Percentiles rank a stretch among this genome's conserved stretches.
Conservation (phyloP, 2,113 vertebrate genomes). For the Psilopsiagon aurifrons region DNA sequence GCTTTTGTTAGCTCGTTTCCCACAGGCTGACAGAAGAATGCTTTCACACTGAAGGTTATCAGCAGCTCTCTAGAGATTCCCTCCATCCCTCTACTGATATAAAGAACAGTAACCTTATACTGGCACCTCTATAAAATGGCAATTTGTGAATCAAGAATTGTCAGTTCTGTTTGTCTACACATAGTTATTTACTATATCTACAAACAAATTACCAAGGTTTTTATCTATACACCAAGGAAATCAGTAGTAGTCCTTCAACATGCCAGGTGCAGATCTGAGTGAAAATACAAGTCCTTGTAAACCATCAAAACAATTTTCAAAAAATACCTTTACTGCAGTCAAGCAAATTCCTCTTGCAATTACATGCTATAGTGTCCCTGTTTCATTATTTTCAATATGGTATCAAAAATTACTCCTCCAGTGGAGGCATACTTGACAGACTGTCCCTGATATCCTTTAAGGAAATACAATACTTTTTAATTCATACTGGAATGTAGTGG, state of each 20-base stretch:
- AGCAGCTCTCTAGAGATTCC: background rate
- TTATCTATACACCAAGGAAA: background rate
- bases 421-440: background rate
- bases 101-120: background rate
- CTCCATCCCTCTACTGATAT: background rate
- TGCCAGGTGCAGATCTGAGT: background rate
- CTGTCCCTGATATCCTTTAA: background rate
- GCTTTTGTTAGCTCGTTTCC: background rate
- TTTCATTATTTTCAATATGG: background rate
- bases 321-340: background rate
- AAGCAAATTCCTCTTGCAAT: background rate
- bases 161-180: background rate
- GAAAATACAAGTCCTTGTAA: background rate
- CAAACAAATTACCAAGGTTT: background rate
- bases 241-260: background rate
- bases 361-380: background rate
- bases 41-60: background rate
- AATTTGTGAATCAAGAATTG: background rate
- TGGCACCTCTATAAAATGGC: background rate
- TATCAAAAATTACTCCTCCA: background rate
- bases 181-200: background rate
- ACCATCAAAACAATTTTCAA: background rate
- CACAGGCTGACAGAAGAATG: background rate
- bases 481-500: background rate
- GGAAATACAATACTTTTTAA: background rate